Evolutionary conservation across 1,140 invertebrate species (phyloP).

Genomic region (Drosophila orosa): DNA sequence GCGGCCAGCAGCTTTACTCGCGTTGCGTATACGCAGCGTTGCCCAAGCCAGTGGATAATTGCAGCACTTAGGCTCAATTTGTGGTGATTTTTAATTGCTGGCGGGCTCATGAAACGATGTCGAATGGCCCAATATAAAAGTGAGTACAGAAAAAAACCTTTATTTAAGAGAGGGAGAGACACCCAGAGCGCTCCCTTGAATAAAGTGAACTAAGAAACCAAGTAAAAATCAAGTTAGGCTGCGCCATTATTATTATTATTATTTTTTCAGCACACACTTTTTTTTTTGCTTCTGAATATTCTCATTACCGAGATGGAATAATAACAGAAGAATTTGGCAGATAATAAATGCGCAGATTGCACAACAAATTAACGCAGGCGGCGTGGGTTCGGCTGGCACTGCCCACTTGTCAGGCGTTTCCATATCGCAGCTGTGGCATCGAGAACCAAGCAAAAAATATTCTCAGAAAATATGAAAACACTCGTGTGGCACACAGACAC

Average conservation of each 20-base stretch:
- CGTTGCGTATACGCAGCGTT: conserved; percentile 59
- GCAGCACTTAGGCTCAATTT: conserved; percentile 50
- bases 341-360: conserved; percentile 68
- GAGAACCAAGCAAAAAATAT: conserved; percentile 12
- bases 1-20: background rate
- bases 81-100: conserved; percentile 45
- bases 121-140: conserved; percentile 4
- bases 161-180: background rate
- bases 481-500: conserved; percentile 13
- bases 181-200: background rate
- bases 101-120: conserved; percentile 10
- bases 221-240: conserved; percentile 7
- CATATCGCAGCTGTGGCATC: conserved; percentile 58
- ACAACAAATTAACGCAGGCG: conserved; percentile 62
- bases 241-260: conserved; percentile 7
- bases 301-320: conserved; percentile 34
- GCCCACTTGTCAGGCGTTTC: conserved; percentile 35
- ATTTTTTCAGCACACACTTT: background rate
- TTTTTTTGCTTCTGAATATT: conserved; percentile 12
- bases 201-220: conserved; percentile 9
- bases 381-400: conserved; percentile 14
- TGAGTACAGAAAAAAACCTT: background rate
- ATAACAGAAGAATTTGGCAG: conserved; percentile 34
- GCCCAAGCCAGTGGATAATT: conserved; percentile 53
- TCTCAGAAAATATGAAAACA: conserved; percentile 22